phyloP scores from a whole-genome alignment of 2,888 invertebrate species.

The Ceriagrion tenellum region DNA sequence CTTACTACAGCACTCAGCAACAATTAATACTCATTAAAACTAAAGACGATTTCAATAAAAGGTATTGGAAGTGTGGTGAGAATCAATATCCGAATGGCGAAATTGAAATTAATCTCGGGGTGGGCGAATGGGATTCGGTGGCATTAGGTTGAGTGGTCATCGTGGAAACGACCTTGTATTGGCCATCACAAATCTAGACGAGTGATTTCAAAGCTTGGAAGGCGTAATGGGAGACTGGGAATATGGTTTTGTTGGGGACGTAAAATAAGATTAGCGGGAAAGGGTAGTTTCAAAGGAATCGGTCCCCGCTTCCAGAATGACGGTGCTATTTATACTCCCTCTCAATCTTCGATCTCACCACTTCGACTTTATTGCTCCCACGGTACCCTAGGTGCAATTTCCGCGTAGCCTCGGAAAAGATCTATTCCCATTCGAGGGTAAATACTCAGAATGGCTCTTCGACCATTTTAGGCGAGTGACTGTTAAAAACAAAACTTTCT shows the following conservation, averaged over 20 bases:
- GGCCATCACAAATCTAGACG: neutral
- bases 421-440: too few relatives aligned
- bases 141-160: neutral
- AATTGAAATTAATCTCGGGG: neutral
- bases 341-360: neutral
- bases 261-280: neutral
- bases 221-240: neutral
- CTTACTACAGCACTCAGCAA: too few relatives aligned
- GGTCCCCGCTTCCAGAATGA: neutral
- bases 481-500: too few relatives aligned
- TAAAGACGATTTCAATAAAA: too few relatives aligned
- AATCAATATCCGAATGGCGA: neutral
- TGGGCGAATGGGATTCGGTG: neutral
- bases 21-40: too few relatives aligned
- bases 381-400: neutral
- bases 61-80: neutral
- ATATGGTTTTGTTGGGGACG: neutral
- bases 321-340: neutral
- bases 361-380: neutral
- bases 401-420: neutral
- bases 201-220: neutral
- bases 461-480: too few relatives aligned
- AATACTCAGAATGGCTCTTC: too few relatives aligned
- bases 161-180: neutral
- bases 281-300: neutral